Base-by-base conservation (phyloP, 2,888 invertebrate genomes). In the Drosophila kanekoi region DNA sequence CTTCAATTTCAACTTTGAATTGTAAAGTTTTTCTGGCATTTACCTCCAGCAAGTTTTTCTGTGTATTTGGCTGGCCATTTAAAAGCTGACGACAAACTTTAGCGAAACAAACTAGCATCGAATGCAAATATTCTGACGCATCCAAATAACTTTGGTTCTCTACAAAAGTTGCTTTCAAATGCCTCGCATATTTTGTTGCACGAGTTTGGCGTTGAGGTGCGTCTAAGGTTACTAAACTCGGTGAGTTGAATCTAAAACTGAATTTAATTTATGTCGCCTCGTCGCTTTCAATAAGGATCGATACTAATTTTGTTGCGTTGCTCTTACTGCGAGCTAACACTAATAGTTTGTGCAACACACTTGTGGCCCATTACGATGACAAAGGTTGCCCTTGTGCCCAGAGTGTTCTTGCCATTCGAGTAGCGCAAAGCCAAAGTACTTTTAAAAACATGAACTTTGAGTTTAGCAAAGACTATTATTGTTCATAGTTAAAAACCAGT, bases 31-130 rank as follows among this genome's bases (percentile, higher is more conserved):
- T 48, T 4, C 64, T 49, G 33, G 35, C 52, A 52, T 18, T 52
- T 57, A 48, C 40, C 32, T 32, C 6, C 11, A n/a, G 13, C 33
- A 43, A 33, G 35, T 28, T 51, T 11, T 33, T 37, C 1, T 4
- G 14, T 20, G 16, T 40, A 20, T 76, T 56, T 48, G 47, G n/a
- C 35, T 13, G n/a, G 28, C 2, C 35, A 52, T 56, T 47, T 28
- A 1, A 52, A n/a, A 48, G 53, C 72, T 38, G 48, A 6, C 20
- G 23, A 14, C 32, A 64, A 73, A 76, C 44, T 65, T 71, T 53
- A 14, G 40, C 11, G 9, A 6, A 43, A 18, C 45, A 52, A 58
- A 37, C 63, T 69, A 40, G 32, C 48, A 51, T 37, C 23, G n/a
- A 13, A 18, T 28, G 32, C 16, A 37, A 52, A 51, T 37, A 6